Evolutionary conservation across 2,113 vertebrate species (phyloP).

Genomic region (Tringa solitaria): DNA sequence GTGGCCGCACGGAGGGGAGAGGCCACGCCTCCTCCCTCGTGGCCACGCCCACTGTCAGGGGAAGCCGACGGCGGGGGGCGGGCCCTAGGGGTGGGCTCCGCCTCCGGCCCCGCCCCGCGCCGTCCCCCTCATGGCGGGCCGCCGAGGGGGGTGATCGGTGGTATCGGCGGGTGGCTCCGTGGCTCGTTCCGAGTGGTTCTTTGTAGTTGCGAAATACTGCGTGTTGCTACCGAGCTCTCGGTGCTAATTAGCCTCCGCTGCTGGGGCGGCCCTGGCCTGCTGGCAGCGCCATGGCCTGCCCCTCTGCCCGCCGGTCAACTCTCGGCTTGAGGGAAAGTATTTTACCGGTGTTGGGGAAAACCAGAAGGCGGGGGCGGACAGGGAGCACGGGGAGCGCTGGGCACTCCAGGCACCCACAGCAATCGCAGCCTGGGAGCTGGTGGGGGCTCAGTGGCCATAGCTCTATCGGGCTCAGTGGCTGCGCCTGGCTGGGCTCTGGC

Average conservation of each 20-base stretch:
- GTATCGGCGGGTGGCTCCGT: background rate
- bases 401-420: background rate
- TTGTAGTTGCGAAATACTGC: accelerated
- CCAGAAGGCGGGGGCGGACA: background rate
- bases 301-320: accelerated
- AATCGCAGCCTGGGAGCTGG: background rate
- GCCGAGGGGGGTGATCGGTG: accelerated
- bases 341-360: accelerated
- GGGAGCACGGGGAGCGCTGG: too few relatives aligned
- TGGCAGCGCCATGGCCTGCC: background rate
- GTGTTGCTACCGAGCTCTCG: too few relatives aligned
- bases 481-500: too few relatives aligned
- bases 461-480: background rate
- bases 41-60: background rate
- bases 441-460: background rate
- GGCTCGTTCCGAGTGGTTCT: background rate
- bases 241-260: background rate
- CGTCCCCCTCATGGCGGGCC: background rate
- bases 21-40: background rate
- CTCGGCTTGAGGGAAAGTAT: background rate
- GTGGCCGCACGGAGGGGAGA: too few relatives aligned
- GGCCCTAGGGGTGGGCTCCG: too few relatives aligned
- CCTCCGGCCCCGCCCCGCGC: too few relatives aligned
- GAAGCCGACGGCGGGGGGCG: background rate
- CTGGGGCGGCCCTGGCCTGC: background rate